Conservation (phyloP, 2,888 invertebrate genomes). For the Drosophila picticornis region DNA sequence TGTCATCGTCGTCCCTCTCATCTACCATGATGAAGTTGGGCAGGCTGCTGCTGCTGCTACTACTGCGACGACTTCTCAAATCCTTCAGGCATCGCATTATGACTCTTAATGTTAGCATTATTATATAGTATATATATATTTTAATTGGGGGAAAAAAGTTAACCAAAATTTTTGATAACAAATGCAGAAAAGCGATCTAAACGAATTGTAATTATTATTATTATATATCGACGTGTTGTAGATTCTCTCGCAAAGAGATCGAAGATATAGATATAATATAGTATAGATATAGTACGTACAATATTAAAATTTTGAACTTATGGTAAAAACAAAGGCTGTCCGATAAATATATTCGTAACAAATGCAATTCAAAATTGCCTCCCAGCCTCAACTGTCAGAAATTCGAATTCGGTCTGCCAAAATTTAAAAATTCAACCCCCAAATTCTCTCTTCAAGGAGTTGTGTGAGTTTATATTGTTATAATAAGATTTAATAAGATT, state of each 20-base stretch:
- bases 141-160: not conserved
- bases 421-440: not conserved
- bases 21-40: constrained; percentile 31
- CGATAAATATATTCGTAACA: constrained; percentile 1
- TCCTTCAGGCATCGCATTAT: constrained; percentile 32
- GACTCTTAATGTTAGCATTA: constrained; percentile 37
- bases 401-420: not conserved
- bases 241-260: not conserved
- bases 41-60: constrained; percentile 41
- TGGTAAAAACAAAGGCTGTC: constrained; percentile 40
- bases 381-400: not conserved
- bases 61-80: constrained; percentile 9
- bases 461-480: too few species aligned
- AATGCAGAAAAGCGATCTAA: constrained; percentile 6
- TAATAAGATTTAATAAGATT: too few species aligned
- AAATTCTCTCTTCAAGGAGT: not conserved
- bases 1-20: constrained; percentile 44
- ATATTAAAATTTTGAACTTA: constrained; percentile 36
- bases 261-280: too few species aligned
- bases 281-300: not conserved
- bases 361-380: not conserved
- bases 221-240: not conserved
- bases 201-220: not conserved
- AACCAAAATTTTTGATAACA: constrained; percentile 33
- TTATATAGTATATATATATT: not conserved